These are phyloP conservation scores for Scleropages formosus DNA, from an alignment of 2,797 vertebrate species.

Conservation along the genomic window DNA sequence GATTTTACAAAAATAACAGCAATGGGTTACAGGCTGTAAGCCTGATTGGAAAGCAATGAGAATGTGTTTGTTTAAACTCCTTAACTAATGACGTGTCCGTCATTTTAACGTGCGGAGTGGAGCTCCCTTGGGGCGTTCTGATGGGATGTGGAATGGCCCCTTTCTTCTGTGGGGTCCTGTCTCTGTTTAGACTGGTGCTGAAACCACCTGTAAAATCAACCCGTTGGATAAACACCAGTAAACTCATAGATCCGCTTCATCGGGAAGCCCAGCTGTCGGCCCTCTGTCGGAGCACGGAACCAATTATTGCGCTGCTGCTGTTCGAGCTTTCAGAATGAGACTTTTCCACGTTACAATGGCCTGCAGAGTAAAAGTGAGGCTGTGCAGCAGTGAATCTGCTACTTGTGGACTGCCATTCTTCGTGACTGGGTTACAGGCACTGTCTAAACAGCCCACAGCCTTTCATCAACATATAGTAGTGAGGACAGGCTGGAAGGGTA, in stretches of 20 bases:
- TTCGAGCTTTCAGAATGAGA: background rate
- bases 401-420: constrained; percentile 9
- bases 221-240: constrained; percentile 60
- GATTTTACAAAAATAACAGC: constrained; percentile 19
- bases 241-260: constrained; percentile 38
- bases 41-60: constrained; percentile 33
- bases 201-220: constrained; percentile 47
- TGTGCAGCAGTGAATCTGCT: background rate
- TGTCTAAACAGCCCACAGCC: too few relatives aligned
- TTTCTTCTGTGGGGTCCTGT: constrained; percentile 34
- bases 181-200: constrained; percentile 58
- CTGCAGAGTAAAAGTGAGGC: background rate
- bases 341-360: background rate
- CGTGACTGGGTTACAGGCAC: constrained; percentile 77
- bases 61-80: constrained; percentile 61
- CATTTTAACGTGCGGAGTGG: constrained; percentile 24
- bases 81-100: constrained; percentile 20
- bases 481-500: constrained; percentile 46
- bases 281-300: background rate
- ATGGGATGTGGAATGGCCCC: constrained; percentile 53
- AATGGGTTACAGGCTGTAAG: background rate
- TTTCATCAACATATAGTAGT: constrained; percentile 40
- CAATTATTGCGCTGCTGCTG: background rate
- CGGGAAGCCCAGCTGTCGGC: background rate
- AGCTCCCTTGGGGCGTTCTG: constrained; percentile 38